phyloP scores from a whole-genome alignment of 35 echinoderm and acorn worm genomes.

The Holothuria glaberrima region DNA sequence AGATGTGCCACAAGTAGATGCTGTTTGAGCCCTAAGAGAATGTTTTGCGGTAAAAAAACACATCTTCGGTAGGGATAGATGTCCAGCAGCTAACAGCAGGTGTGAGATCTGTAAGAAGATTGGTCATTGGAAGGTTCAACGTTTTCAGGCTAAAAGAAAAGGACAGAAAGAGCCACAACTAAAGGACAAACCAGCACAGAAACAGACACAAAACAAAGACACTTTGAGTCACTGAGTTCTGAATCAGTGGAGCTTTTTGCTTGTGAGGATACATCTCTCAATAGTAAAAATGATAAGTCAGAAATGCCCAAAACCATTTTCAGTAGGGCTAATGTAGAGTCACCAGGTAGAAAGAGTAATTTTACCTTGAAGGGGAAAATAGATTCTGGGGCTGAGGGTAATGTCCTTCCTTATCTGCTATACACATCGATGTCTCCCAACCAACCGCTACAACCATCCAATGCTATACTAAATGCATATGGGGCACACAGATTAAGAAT shows the following conservation, averaged over 20 bases:
- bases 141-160: slow-evolving; percentile 16
- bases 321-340: neutral
- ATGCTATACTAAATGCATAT: neutral
- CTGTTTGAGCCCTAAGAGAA: slow-evolving; percentile 20
- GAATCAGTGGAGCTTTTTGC: neutral
- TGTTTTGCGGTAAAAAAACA: slow-evolving; percentile 40
- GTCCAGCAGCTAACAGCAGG: slow-evolving; percentile 42
- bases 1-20: neutral
- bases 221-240: slow-evolving; percentile 23
- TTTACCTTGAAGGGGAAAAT: slow-evolving; percentile 44
- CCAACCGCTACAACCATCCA: slow-evolving; percentile 31
- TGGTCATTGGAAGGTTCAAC: slow-evolving; percentile 12
- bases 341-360: slow-evolving; percentile 3
- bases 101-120: slow-evolving; percentile 25
- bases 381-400: slow-evolving; percentile 40
- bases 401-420: slow-evolving; percentile 25
- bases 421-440: slow-evolving; percentile 34
- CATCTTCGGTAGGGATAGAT: slow-evolving; percentile 41
- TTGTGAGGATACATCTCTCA: neutral
- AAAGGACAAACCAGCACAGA: neutral
- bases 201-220: slow-evolving; percentile 40
- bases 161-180: neutral
- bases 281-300: slow-evolving; percentile 5
- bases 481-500: neutral
- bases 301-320: neutral